Percentiles rank a stretch among this genome's conserved stretches.
These are phyloP conservation scores for Eristalinus aeneus DNA, from an alignment of 2,888 invertebrate species.

Conservation along the genomic window DNA sequence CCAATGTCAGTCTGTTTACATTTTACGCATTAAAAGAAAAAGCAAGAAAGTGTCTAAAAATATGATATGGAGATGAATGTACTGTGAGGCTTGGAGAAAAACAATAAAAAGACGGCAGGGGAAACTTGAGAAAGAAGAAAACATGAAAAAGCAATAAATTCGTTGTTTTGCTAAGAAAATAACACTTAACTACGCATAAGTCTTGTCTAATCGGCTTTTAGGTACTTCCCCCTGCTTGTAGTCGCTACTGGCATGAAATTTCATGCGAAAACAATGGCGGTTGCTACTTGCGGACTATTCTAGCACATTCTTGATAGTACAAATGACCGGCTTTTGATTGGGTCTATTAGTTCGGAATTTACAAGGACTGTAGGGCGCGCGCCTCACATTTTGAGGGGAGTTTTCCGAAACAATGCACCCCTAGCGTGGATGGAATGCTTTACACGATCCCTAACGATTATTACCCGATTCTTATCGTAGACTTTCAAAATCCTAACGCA, in stretches of 20 bases:
- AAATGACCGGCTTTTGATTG: not conserved
- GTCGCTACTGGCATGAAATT: not conserved
- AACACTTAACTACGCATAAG: slow-evolving; percentile 21
- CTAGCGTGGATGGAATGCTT: not conserved
- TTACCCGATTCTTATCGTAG: not conserved
- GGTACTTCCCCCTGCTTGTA: not conserved
- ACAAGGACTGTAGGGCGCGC: not conserved
- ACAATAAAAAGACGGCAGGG: not conserved
- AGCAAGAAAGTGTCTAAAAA: slow-evolving; percentile 44
- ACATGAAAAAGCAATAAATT: not conserved
- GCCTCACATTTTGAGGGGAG: not conserved
- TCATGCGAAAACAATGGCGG: not conserved
- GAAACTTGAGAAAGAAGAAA: not conserved
- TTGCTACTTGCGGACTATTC: not conserved
- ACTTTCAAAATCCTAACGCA: no score
- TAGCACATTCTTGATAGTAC: not conserved
- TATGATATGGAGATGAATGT: slow-evolving; percentile 37
- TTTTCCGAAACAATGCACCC: slow-evolving; percentile 19
- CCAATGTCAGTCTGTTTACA: slow-evolving; percentile 29
- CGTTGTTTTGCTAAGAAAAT: not conserved
- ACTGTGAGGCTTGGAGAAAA: not conserved
- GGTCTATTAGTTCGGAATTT: not conserved
- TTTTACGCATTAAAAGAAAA: slow-evolving; percentile 25
- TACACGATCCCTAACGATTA: not conserved
- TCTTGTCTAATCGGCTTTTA: slow-evolving; percentile 21